Percentiles rank a stretch among this genome's conserved stretches.
Evolutionary conservation across 2,113 vertebrate species (phyloP).

Genomic region (Tachycineta bicolor): DNA sequence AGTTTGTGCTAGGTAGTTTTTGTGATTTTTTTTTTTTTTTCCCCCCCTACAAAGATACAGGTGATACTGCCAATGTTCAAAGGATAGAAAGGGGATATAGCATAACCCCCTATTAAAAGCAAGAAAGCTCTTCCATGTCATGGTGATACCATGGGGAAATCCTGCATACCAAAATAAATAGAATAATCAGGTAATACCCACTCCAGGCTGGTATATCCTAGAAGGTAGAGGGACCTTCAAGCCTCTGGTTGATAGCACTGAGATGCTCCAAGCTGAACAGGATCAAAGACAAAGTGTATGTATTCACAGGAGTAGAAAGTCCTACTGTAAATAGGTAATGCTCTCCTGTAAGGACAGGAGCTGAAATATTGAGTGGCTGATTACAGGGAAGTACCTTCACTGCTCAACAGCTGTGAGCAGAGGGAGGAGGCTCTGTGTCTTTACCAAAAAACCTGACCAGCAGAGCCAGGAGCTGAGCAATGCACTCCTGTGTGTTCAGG

Average conservation of each 20-base stretch:
- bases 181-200: neutral
- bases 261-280: neutral
- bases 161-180: neutral
- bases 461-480: neutral
- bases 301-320: neutral
- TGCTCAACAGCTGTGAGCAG: neutral
- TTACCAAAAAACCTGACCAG: neutral
- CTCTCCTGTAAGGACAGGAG: neutral
- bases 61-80: neutral
- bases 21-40: neutral
- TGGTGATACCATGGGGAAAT: neutral
- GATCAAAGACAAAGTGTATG: neutral
- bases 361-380: neutral
- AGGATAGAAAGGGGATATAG: neutral
- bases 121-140: neutral
- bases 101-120: neutral
- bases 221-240: neutral
- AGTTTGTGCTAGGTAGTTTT: neutral
- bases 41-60: neutral
- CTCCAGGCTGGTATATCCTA: neutral
- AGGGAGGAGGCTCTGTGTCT: neutral
- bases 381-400: neutral
- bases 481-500: neutral
- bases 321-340: neutral
- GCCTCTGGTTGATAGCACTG: neutral